Evolutionary conservation across 2,797 vertebrate genomes (phyloP).

Genomic region (Sebastes minor): DNA sequence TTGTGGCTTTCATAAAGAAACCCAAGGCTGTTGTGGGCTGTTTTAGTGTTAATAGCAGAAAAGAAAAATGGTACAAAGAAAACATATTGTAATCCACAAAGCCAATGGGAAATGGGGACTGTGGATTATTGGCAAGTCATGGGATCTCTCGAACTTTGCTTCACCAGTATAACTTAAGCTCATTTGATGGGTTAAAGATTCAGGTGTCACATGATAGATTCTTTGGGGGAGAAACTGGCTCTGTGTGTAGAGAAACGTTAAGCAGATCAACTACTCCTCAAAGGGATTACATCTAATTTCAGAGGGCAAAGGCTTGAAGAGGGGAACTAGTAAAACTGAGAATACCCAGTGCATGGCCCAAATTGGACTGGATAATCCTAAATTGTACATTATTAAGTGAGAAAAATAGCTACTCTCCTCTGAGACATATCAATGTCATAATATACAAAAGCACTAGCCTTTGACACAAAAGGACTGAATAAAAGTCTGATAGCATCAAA

Average conservation of each 20-base stretch:
- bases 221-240: slow-evolving; percentile 40
- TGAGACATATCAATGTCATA: background rate
- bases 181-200: slow-evolving; percentile 79
- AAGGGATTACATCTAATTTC: slow-evolving; percentile 76
- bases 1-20: slow-evolving; percentile 63
- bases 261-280: slow-evolving; percentile 73
- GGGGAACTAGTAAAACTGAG: slow-evolving; percentile 29
- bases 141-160: slow-evolving; percentile 73
- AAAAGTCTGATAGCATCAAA: background rate
- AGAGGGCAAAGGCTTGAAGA: slow-evolving; percentile 29
- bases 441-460: background rate
- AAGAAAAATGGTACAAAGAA: slow-evolving; percentile 68
- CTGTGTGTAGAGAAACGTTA: slow-evolving; percentile 66
- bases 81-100: slow-evolving; percentile 72
- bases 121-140: slow-evolving; percentile 80
- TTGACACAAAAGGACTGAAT: background rate
- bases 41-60: slow-evolving; percentile 59
- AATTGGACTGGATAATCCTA: background rate
- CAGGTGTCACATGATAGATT: slow-evolving; percentile 80
- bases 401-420: background rate
- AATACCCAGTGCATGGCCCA: slow-evolving; percentile 39
- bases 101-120: slow-evolving; percentile 50
- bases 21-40: slow-evolving; percentile 21
- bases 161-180: slow-evolving; percentile 74
- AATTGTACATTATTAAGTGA: background rate